phyloP scores from a whole-genome alignment of 2,113 vertebrate species.

The Abramis brama region DNA sequence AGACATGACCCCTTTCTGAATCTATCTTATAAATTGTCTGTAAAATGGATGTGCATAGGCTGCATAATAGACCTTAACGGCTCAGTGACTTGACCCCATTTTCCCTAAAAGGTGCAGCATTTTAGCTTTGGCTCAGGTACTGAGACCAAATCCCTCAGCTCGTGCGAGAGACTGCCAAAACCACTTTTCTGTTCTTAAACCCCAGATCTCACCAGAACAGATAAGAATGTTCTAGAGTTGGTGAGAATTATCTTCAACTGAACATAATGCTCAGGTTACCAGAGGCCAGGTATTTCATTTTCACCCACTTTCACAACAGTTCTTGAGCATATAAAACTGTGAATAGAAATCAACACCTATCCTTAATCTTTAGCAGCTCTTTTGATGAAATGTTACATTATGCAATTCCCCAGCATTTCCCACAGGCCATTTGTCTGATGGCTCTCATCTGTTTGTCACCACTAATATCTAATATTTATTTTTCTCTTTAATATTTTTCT shows the following conservation, averaged over 20 bases:
- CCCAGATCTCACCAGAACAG: background rate
- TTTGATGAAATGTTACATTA: constrained; percentile 25
- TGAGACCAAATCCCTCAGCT: constrained; percentile 14
- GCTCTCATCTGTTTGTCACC: background rate
- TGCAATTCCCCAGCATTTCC: constrained; percentile 27
- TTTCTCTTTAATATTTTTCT: too few species aligned
- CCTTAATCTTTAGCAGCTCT: constrained; percentile 28
- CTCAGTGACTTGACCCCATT: constrained; percentile 5
- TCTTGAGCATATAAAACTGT: constrained; percentile 20
- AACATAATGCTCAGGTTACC: constrained; percentile 15
- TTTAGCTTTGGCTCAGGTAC: constrained; percentile 13
- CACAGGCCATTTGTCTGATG: constrained; percentile 1
- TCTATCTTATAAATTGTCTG: background rate
- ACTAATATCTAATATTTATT: background rate
- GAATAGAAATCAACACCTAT: constrained; percentile 26
- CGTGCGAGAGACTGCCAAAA: background rate
- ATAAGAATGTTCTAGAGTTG: background rate
- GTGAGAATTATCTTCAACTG: background rate
- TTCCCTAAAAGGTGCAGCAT: background rate
- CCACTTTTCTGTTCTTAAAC: constrained; percentile 20
- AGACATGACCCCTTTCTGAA: background rate
- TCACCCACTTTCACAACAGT: background rate
- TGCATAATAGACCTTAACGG: constrained; percentile 7
- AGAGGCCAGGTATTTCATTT: constrained; percentile 14
- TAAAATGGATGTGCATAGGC: background rate